Evolutionary conservation across 1,140 invertebrate genomes (phyloP), one percentile per base, ranked within the genome.

Genomic region (Lerema accius): DNA sequence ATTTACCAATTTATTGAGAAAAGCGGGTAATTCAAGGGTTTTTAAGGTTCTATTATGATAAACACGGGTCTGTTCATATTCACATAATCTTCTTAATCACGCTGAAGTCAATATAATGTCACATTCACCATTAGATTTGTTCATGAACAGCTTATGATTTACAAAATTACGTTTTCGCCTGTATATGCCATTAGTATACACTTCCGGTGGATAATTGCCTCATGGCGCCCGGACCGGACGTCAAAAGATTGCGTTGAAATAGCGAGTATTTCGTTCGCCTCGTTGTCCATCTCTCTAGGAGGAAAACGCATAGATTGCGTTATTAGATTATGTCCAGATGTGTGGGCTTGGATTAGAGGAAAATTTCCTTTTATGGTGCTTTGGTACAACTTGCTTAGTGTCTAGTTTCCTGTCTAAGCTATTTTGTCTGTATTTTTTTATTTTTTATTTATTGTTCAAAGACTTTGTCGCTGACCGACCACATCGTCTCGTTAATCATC

Each of bases 241-340:
- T 78, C 80, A 75, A 86, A 88, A 88, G 85, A 88, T 88, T 88
- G 82, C 78, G 63, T 77, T 79, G 66, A 78, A 86, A 88, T 81
- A 82, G 76, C 73, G 62, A 74, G 74, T 64, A 46, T 63, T 81
- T 73, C 62, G 64, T 67, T 65, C 56, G 68, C 59, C 37, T 51
- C 63, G 63, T 68, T 67, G 58, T 71, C 63, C 63, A 42, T 69
- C 63, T 67, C 11, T 23, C 15, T 15, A 42, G 42, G 60, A 45
- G 39, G 60, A 45, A 45, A 62, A 62, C 40, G 49, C 48, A 59
- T 59, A 59, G 55, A 59, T 59, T 46, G 26, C 46, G 40, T 46
- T 59, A 59, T 59, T 59, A 59, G 43, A 45, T 59, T 59, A 59
- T 28, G 16, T 16, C 14, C 55, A 46, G 10, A 56, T 45, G 23